phyloP scores from a whole-genome alignment of 2,888 invertebrate species.

The Eristalis intricaria region DNA sequence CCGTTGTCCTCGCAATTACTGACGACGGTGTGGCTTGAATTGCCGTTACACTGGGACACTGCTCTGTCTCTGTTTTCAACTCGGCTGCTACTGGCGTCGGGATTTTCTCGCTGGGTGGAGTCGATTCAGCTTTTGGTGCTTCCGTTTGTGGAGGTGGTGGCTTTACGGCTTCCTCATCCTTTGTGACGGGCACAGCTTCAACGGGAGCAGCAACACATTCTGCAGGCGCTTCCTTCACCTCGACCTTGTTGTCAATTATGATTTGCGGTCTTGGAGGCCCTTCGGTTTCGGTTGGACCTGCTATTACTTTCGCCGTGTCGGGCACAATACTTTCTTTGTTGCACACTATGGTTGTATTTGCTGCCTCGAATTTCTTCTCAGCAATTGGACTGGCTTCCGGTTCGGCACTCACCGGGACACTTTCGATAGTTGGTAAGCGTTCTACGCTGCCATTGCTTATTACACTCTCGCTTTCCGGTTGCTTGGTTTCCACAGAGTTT shows the following conservation, averaged over 20 bases:
- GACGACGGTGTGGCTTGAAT: constrained; percentile 20
- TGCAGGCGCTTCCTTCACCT: constrained; percentile 31
- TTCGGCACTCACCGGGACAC: neutral
- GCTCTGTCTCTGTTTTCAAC: constrained; percentile 42
- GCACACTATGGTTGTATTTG: neutral
- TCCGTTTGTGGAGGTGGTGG: constrained; percentile 6
- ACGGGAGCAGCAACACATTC: constrained; percentile 6
- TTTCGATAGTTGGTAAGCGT: constrained; percentile 1
- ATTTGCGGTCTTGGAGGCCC: constrained; percentile 49
- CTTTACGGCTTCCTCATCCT: constrained; percentile 25
- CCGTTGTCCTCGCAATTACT: constrained; percentile 42
- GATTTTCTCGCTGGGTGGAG: neutral
- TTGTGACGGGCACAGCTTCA: neutral
- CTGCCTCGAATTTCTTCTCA: constrained; percentile 13
- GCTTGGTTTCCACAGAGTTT: constrained; percentile 11
- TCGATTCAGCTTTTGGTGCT: neutral
- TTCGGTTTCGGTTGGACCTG: constrained; percentile 73
- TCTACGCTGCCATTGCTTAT: constrained; percentile 23
- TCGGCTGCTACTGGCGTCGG: neutral
- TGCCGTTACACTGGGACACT: neutral
- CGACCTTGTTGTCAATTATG: constrained; percentile 55
- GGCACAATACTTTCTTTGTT: constrained; percentile 81
- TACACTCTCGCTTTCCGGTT: constrained; percentile 1
- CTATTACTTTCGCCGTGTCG: constrained; percentile 76
- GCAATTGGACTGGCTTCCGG: neutral